These are phyloP conservation scores for Helicoverpa armigera DNA, from an alignment of 1,140 invertebrate genomes.

Conservation along the genomic window DNA sequence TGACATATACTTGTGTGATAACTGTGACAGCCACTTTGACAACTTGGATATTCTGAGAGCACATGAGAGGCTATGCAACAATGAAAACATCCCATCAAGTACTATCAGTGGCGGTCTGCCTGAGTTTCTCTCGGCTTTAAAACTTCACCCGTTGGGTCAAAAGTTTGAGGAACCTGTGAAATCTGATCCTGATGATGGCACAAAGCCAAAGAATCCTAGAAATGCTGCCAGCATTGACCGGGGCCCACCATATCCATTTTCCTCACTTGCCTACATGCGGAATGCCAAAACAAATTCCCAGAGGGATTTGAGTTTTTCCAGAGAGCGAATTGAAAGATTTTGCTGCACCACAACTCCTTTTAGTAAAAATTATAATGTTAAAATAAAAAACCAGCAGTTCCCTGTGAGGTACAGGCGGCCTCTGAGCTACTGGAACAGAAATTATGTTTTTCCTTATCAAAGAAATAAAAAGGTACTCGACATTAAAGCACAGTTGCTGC, in stretches of 20 bases:
- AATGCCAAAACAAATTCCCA: conserved; percentile 74
- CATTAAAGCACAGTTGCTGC: conserved; percentile 79
- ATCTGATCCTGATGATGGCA: conserved; percentile 56
- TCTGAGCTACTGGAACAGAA: conserved; percentile 82
- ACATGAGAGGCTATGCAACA: conserved; percentile 83
- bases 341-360: conserved; percentile 70
- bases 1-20: conserved; percentile 92
- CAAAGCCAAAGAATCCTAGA: conserved; percentile 59
- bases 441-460: conserved; percentile 77
- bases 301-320: conserved; percentile 72
- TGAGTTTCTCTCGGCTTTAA: conserved; percentile 78
- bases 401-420: conserved; percentile 81
- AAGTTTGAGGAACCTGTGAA: conserved; percentile 38
- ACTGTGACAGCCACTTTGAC: conserved; percentile 89
- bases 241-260: conserved; percentile 84
- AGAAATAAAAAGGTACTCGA: conserved; percentile 81
- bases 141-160: conserved; percentile 64
- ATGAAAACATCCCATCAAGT: conserved; percentile 66
- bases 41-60: conserved; percentile 75
- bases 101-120: conserved; percentile 67
- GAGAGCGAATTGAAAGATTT: conserved; percentile 82
- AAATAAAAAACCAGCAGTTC: conserved; percentile 78
- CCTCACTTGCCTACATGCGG: conserved; percentile 79
- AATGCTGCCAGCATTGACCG: conserved; percentile 74
- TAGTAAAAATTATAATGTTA: conserved; percentile 79